Percentiles rank a stretch among this genome's conserved stretches.
Evolutionary conservation across 2,113 vertebrate genomes (phyloP).

Genomic region (Pseudorectes ferrugineus): DNA sequence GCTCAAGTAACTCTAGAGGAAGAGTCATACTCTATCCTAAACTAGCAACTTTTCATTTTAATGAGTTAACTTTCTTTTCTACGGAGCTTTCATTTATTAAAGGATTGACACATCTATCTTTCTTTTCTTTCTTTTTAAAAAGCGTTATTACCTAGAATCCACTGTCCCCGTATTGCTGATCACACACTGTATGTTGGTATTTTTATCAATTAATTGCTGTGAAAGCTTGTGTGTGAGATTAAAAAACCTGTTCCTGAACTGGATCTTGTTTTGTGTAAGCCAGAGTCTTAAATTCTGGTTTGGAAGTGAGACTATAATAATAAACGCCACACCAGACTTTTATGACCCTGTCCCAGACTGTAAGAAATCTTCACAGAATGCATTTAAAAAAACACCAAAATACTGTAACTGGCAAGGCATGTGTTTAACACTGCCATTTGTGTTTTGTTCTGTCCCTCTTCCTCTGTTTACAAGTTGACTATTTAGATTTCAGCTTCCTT

Average conservation of each 20-base stretch:
- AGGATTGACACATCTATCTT: fast-evolving
- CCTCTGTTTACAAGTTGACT: slow-evolving; percentile 18
- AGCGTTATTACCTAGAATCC: background rate
- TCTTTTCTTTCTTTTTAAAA: background rate
- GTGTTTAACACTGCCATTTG: background rate
- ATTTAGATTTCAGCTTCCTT: slow-evolving; percentile 21
- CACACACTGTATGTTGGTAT: background rate
- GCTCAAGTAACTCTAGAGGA: background rate
- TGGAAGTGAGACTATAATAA: background rate
- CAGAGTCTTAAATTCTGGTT: background rate
- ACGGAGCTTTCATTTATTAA: background rate
- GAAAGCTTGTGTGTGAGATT: background rate
- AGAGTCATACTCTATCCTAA: background rate
- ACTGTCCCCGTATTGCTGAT: background rate
- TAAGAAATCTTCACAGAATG: background rate
- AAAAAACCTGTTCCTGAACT: background rate
- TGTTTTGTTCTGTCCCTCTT: background rate
- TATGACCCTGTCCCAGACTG: background rate
- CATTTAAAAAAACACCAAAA: background rate
- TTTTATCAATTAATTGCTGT: background rate
- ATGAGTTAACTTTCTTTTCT: background rate
- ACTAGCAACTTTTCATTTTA: background rate
- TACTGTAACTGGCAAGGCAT: background rate
- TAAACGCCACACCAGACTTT: background rate
- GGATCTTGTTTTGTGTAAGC: background rate